Evolutionary conservation across 2,888 invertebrate genomes (phyloP), one percentile per base, ranked within the genome.

Genomic region (Polydesmus complanatus): DNA sequence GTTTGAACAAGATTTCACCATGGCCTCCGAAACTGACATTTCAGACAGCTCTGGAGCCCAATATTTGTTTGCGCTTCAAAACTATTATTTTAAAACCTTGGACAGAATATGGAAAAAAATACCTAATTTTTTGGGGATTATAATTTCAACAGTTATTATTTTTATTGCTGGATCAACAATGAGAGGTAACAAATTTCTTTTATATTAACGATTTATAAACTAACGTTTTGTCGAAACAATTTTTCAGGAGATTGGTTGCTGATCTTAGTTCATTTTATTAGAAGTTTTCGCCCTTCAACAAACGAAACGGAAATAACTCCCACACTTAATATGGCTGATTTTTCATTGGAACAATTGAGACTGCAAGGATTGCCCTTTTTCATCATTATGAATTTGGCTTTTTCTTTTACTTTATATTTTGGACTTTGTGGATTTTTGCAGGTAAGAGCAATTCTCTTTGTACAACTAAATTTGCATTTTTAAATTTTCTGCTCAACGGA

Each of bases 191-290:
- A 8, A 37, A 37, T 37, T 14, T 8, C 37, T 8, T 8, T 37
- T 8, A 37, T 5, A 8, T 37, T 37, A 37, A 14, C 14, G 5
- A 37, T 5, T 37, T 37, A 8, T 37, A 5, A 37, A 14, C 5
- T 37, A 8, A 37, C n/a, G 37, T 37, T 37, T 37, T 37, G 19
- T 53, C 23, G 2, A 53, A 8, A 37, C 37, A 37, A 53, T 55
- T 58, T 60, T 68, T 19, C 72, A 84, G 83, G 83, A 68, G 82
- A 84, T 75, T 85, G 84, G 84, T 75, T 84, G 19, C 73, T 82
- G 1, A 79, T 84, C 51, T 69, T 81, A 37, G 80, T 83, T 0
- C 79, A 84, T 68, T 77, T 81, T 1, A 70, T 80, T 27, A 81
- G 80, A 66, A 83, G 72, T 71, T 72, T 71, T 22, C 65, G 23